Evolutionary conservation across 2,888 invertebrate genomes (phyloP), one percentile per base, ranked within the genome.

Genomic region (Phania funesta): DNA sequence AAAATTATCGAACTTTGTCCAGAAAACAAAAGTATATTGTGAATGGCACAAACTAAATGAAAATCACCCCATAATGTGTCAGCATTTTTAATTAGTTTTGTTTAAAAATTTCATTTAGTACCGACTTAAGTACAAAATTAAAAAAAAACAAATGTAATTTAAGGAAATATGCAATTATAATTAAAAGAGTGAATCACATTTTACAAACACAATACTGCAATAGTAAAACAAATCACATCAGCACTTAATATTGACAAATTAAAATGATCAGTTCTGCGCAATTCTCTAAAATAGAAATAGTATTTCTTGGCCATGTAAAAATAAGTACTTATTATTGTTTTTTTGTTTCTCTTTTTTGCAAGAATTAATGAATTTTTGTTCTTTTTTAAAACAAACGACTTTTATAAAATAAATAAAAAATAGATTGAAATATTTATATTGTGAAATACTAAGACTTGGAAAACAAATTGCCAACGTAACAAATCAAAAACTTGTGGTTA

Each of bases 61-160:
- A 44, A 81, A 73, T 81, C 81, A 77, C 81, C 60, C 62, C 77
- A 77, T 64, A 62, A 41, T 77, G 73, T 77, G 73, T 77, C 76
- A 81, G 62, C 68, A 58, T 73, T 77, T 76, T 62, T 44, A 70
- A 56, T 62, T 70, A 29, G 35, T 70, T 16, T 62, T 24, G 6
- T 74, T 56, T 46, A 22, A 29, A 70, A 54, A 70, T 60, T n/a
- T 29, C 35, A 52, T 54, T 54, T 54, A 46, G 16, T 62, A 62
- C 50, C 18, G 52, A 50, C 18, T 22, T 7, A 29, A 60, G 60
- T 35, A 41, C 46, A 75, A 48, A 58, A 48, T 38, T 13, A 38
- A 75, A 46, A 35, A 44, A 44, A 41, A 35, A 3, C 1, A 22
- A 75, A 62, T 29, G 41, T 46, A 52, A 62, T 58, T 67, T 58